A percentile compares a stretch with the other conserved stretches of the same genome.
phyloP scores from a whole-genome alignment of 1,140 invertebrate species.

The Leptinotarsa undecemlineata region DNA sequence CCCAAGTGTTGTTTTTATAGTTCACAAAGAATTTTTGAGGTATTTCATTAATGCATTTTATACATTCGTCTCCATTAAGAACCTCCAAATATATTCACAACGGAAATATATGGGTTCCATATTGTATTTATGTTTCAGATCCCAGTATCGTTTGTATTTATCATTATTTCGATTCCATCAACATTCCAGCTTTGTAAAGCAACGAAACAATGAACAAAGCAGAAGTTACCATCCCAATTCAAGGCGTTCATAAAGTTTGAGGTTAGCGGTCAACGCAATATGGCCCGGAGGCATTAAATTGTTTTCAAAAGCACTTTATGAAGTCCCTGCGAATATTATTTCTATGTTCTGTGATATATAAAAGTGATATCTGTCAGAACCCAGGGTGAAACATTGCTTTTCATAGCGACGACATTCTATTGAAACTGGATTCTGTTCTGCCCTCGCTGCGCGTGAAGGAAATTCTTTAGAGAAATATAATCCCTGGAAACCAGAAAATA shows the following conservation, averaged over 20 bases:
- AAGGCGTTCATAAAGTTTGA: constrained; percentile 6
- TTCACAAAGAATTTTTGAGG: too few relatives aligned
- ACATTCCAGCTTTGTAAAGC: too few relatives aligned
- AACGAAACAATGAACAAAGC: not conserved
- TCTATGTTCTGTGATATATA: not conserved
- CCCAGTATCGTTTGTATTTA: too few relatives aligned
- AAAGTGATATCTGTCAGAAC: constrained; percentile 3
- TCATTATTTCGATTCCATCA: too few relatives aligned
- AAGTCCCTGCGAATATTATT: constrained; percentile 1
- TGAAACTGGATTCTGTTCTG: not conserved
- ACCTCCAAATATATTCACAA: too few relatives aligned
- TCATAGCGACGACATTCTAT: not conserved
- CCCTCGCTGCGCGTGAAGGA: not conserved
- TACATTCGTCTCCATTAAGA: too few relatives aligned
- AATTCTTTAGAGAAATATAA: not conserved
- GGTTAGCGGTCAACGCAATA: not conserved
- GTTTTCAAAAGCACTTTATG: constrained; percentile 3
- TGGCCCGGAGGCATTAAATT: not conserved
- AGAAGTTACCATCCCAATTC: not conserved
- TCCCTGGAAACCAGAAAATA: not conserved
- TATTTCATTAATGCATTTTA: too few relatives aligned
- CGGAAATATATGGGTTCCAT: too few relatives aligned
- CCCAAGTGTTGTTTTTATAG: too few relatives aligned
- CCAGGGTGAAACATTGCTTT: not conserved
- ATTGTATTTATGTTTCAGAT: too few relatives aligned